Percentiles rank a stretch among this genome's conserved stretches.
Evolutionary conservation across 2,888 invertebrate species (phyloP).

Genomic region (Diaphora mendica): DNA sequence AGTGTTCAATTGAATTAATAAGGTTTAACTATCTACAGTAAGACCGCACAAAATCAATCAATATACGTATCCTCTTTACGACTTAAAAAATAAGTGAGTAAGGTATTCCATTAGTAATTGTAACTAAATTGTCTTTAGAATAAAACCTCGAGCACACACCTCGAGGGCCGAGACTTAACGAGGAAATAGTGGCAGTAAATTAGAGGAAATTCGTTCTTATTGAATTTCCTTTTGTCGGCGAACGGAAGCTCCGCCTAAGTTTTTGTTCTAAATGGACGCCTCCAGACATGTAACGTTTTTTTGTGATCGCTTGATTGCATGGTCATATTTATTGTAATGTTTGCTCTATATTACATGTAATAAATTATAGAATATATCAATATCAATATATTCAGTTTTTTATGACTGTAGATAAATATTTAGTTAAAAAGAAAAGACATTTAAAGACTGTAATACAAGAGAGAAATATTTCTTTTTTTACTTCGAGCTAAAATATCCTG

Average conservation of each 20-base stretch:
- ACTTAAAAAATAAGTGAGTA: constrained; percentile 33
- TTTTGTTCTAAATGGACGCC: constrained; percentile 78
- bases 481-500: not conserved
- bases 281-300: constrained; percentile 69
- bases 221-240: constrained; percentile 83
- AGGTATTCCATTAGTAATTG: constrained; percentile 31
- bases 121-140: constrained; percentile 73
- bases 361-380: not conserved
- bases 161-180: constrained; percentile 80
- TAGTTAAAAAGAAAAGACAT: not conserved
- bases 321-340: not conserved
- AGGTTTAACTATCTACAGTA: not conserved
- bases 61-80: not conserved
- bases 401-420: not conserved
- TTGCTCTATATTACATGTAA: not conserved
- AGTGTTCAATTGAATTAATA: not conserved
- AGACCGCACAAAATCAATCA: no score
- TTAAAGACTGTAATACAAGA: not conserved
- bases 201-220: constrained; percentile 85
- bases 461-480: not conserved
- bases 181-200: constrained; percentile 86
- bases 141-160: constrained; percentile 74
- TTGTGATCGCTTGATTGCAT: constrained; percentile 36
- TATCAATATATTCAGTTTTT: not conserved
- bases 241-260: constrained; percentile 75